phyloP scores from a whole-genome alignment of 2,797 vertebrate genomes.

The Halcyon smyrnensis region DNA sequence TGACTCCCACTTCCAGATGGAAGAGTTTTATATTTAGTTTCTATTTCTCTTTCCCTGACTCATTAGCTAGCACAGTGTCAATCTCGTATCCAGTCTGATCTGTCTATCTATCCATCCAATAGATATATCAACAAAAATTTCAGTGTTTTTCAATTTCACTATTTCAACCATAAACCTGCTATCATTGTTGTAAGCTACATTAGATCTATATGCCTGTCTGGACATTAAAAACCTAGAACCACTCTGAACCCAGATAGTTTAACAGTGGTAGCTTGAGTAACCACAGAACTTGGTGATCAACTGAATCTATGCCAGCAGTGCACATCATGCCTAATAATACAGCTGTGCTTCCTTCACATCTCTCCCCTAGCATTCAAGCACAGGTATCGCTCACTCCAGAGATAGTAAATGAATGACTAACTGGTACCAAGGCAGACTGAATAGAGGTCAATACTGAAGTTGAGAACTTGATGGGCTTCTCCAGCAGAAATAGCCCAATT shows the following conservation, averaged over 20 bases:
- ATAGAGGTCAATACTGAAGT: background rate
- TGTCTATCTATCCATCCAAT: background rate
- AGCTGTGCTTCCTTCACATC: background rate
- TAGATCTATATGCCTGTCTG: background rate
- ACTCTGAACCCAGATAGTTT: background rate
- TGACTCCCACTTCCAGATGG: background rate
- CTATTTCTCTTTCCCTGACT: background rate
- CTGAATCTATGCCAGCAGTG: background rate
- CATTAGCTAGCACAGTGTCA: slow-evolving; percentile 13
- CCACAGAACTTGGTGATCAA: background rate
- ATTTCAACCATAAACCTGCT: background rate
- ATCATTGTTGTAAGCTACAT: background rate
- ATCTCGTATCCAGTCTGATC: slow-evolving; percentile 6
- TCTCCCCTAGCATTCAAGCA: background rate
- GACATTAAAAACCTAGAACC: background rate
- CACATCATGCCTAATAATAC: background rate
- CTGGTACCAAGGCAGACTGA: background rate
- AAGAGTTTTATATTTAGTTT: background rate
- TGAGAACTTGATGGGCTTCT: background rate
- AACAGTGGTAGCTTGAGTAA: background rate
- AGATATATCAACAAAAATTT: background rate
- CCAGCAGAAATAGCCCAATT: background rate
- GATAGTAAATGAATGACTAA: background rate
- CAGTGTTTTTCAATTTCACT: background rate
- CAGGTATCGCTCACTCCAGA: accelerated